phyloP scores from a whole-genome alignment of 1,140 invertebrate species.

The Diuraphis noxia region DNA sequence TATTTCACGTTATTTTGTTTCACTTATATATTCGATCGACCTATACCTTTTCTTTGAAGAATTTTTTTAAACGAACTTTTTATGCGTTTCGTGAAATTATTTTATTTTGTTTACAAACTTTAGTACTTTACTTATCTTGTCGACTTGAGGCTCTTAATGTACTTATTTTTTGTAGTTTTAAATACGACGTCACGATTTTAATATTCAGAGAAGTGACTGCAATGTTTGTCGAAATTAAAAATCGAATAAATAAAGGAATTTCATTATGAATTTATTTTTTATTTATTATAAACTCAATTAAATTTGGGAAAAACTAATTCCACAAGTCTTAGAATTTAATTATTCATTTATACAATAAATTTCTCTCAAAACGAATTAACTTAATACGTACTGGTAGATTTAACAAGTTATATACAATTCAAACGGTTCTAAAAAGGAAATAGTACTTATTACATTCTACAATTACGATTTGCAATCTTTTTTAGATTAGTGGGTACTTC shows the following conservation, averaged over 20 bases:
- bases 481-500: background rate
- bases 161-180: background rate
- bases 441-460: background rate
- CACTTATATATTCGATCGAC: constrained; percentile 15
- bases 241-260: background rate
- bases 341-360: constrained; percentile 2
- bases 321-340: constrained; percentile 24
- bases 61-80: background rate
- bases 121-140: constrained; percentile 4
- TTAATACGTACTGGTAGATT: constrained; percentile 19
- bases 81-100: background rate
- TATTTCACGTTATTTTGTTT: constrained; percentile 39
- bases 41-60: background rate
- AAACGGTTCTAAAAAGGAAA: constrained; percentile 18
- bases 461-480: background rate
- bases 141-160: background rate
- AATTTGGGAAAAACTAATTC: background rate
- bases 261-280: background rate
- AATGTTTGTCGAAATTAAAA: background rate
- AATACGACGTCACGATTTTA: background rate
- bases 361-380: background rate
- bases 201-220: background rate
- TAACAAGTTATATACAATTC: background rate
- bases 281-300: background rate
- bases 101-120: constrained; percentile 4